Base-by-base conservation (phyloP, 2,113 vertebrate species). In the Poeciliopsis retropinna region DNA sequence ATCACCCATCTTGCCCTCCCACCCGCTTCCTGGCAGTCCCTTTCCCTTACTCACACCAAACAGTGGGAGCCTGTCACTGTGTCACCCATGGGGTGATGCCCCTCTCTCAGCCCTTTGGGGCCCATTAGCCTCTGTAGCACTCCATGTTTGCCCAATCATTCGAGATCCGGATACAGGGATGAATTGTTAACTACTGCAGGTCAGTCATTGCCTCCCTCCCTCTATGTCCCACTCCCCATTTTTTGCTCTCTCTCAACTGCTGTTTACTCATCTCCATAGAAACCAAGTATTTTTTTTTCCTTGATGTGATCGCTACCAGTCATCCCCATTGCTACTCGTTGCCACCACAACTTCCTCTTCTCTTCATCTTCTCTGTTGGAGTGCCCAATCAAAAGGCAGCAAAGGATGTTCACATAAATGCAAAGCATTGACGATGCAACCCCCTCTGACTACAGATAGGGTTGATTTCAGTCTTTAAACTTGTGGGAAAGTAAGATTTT, bases 101-200 rank as follows among this genome's bases (percentile, higher is more conserved):
- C 88, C 87, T 91, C 85, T 90, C 87, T 90, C 82, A 85, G 87
- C 81, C 86, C 80, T 89, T 87, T 5, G 63, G 83, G 82, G 88
- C 80, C 89, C 89, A 87, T 91, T 92, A 92, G 90, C 93, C 91
- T 91, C 83, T 5, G 67, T 79, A 70, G 78, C 73, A 84, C 84
- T 90, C 83, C 62, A 65, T 93, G 91, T 94, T 93, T 94, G 90
- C 89, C 87, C 89, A 93, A 88, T 92, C 91, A 85, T 93, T 92
- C 83, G 88, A 87, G 88, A 92, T 90, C 92, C 91, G 91, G 90
- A 94, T 94, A 82, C 79, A 54, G 79, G 78, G 80, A 92, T 92
- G 90, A 93, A 94, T 93, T 84, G 92, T 93, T 93, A 92, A 92
- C 89, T 92, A 90, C 85, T 80, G 87, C 87, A 82, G 91, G 93